Evolutionary conservation across 2,888 invertebrate species (phyloP), one percentile per base, ranked within the genome.

Genomic region (Nymphalis c-album): DNA sequence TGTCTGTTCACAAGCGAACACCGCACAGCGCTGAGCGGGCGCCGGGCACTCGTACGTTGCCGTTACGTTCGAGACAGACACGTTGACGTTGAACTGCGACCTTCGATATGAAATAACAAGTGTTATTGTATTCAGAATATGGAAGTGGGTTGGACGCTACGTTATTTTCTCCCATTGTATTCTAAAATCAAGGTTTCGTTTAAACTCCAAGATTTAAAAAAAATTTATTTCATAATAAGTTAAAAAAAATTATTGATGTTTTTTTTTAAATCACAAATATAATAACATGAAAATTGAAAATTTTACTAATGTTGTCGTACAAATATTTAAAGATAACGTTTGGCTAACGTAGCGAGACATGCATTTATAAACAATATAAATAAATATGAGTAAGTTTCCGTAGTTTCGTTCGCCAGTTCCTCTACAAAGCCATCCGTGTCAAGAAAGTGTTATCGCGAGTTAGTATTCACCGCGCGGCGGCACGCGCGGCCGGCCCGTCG

Each of bases 31-130:
- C 10, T 10, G 8, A 10, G 35, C 35, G 40, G 2, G 4, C 40
- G 4, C 40, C 35, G 40, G 2, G 4, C 40, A 13, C 40, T 4
- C 40, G 40, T 13, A 40, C 4, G 40, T 3, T 13, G 13, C 40
- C 61, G 62, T 45, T 50, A 47, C 45, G 26, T 51, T 17, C 35
- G 40, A 18, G 65, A 45, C 60, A n/a, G 64, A 31, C 40, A 20
- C 22, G 16, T 46, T n/a, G 45, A 17, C 22, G 20, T 17, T 63
- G 51, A 47, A n/a, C 63, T 55, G 26, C 46, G 60, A 63, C 67
- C 67, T 63, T 63, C 63, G 46, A 47, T 26, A 6, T 60, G 55
- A 57, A 22, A 60, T 18, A 47, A 60, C 47, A 60, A 63, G 63
- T 46, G 53, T 31, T 59, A 46, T 63, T 63, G 40, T 62, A 26